Percentiles rank a stretch among this genome's conserved stretches.
Evolutionary conservation across 2,888 invertebrate genomes (phyloP).

Genomic region (Carpatolechia fugitivella): DNA sequence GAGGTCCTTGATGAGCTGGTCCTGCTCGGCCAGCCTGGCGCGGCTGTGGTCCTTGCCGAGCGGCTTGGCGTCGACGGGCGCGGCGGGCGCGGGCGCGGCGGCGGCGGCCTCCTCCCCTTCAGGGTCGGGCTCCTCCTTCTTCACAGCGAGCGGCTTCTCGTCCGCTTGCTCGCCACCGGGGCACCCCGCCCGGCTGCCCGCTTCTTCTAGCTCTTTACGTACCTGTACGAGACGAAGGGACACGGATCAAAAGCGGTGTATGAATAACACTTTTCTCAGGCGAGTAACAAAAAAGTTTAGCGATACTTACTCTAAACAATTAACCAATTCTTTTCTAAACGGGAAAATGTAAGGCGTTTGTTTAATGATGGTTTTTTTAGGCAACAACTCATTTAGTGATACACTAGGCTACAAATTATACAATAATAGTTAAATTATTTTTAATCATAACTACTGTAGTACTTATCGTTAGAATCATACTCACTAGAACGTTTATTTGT

Average conservation of each 20-base stretch:
- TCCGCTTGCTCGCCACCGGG: slow-evolving; percentile 45
- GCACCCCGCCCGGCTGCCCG: slow-evolving; percentile 35
- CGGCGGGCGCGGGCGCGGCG: slow-evolving; percentile 25
- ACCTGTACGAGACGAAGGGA: slow-evolving; percentile 34
- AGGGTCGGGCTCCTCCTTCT: slow-evolving; percentile 67
- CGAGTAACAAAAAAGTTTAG: neutral
- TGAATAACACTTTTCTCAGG: too few species aligned
- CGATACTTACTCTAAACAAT: too few species aligned
- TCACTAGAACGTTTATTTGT: too few species aligned
- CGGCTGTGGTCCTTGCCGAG: slow-evolving; percentile 54
- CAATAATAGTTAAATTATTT: too few species aligned
- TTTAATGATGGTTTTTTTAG: too few species aligned
- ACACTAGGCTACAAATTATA: too few species aligned
- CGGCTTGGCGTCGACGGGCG: neutral
- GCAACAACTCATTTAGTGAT: too few species aligned
- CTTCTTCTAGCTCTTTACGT: slow-evolving; percentile 67
- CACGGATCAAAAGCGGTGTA: too few species aligned
- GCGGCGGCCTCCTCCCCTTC: slow-evolving; percentile 81
- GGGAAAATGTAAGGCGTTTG: too few species aligned
- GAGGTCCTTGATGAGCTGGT: slow-evolving; percentile 89
- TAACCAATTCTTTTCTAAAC: too few species aligned
- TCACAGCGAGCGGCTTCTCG: slow-evolving; percentile 77
- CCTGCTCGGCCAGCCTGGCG: slow-evolving; percentile 76
- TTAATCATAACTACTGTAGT: too few species aligned
- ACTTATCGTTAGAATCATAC: too few species aligned